These are phyloP conservation scores for Tragelaphus scriptus DNA, from an alignment of 2,113 vertebrate genomes.

Conservation along the genomic window DNA sequence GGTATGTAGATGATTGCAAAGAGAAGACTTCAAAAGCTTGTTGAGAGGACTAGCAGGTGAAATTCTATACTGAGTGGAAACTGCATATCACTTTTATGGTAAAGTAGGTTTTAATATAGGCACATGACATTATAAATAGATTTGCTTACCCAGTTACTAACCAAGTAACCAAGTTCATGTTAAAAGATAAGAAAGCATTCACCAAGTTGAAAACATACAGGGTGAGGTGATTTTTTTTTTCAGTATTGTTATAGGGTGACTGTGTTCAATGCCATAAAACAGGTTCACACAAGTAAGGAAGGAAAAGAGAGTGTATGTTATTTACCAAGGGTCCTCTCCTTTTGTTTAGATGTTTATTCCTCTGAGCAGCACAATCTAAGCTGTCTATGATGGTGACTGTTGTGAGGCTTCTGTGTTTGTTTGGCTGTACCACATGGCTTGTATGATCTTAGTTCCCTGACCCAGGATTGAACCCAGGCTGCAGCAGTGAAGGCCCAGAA, in stretches of 20 bases:
- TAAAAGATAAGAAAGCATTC: constrained; percentile 7
- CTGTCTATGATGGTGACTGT: neutral
- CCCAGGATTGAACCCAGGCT: neutral
- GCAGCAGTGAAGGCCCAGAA: neutral
- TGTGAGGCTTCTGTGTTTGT: neutral
- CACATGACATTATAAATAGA: constrained; percentile 48
- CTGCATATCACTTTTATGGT: constrained; percentile 37
- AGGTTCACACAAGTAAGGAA: neutral
- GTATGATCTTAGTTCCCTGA: neutral
- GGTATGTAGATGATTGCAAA: constrained; percentile 50
- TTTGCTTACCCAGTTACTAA: constrained; percentile 48
- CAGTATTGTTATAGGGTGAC: neutral
- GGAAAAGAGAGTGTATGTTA: neutral
- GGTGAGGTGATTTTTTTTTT: neutral
- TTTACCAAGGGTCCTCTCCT: neutral
- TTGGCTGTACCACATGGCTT: neutral
- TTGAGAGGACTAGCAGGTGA: constrained; percentile 42
- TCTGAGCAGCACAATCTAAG: neutral
- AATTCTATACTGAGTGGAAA: constrained; percentile 41
- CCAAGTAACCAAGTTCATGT: constrained; percentile 26
- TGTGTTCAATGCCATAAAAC: neutral
- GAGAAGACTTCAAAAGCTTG: constrained; percentile 44
- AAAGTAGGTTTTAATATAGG: constrained; percentile 55
- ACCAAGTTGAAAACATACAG: neutral
- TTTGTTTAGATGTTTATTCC: neutral